Evolutionary conservation across 2,113 vertebrate genomes (phyloP).

Genomic region (Onychostoma macrolepis): DNA sequence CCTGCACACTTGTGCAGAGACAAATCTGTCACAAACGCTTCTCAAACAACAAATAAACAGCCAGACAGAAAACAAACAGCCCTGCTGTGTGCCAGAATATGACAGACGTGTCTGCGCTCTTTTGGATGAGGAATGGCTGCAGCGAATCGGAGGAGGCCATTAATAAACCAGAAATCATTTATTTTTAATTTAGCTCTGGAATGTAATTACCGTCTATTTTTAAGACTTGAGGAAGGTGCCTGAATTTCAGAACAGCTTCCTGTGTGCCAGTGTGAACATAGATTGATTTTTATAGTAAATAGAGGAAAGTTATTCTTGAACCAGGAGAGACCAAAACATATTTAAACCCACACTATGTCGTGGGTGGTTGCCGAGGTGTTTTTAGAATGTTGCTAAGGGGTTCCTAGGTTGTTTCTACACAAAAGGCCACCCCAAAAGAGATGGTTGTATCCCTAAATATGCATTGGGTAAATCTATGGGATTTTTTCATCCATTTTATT

Average conservation of each 20-base stretch:
- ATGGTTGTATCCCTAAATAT: neutral
- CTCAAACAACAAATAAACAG: conserved; percentile 33
- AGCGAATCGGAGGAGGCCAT: conserved; percentile 63
- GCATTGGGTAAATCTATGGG: no score
- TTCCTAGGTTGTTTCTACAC: neutral
- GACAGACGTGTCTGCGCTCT: conserved; percentile 25
- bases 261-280: conserved; percentile 15
- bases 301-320: neutral
- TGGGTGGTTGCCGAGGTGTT: neutral
- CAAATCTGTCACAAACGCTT: conserved; percentile 37
- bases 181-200: conserved; percentile 82
- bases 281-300: neutral
- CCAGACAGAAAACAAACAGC: conserved; percentile 26
- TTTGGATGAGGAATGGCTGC: conserved; percentile 59
- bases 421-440: neutral
- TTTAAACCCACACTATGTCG: neutral
- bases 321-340: neutral
- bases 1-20: conserved; percentile 22
- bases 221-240: conserved; percentile 65
- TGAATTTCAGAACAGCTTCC: conserved; percentile 60
- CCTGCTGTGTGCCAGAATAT: conserved; percentile 25
- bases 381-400: neutral
- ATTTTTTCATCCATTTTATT: neutral
- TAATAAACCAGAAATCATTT: conserved; percentile 86
- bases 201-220: conserved; percentile 85